Evolutionary conservation across 2,797 vertebrate genomes (phyloP), one percentile per base, ranked within the genome.

Genomic region (Pelobates cultripes): DNA sequence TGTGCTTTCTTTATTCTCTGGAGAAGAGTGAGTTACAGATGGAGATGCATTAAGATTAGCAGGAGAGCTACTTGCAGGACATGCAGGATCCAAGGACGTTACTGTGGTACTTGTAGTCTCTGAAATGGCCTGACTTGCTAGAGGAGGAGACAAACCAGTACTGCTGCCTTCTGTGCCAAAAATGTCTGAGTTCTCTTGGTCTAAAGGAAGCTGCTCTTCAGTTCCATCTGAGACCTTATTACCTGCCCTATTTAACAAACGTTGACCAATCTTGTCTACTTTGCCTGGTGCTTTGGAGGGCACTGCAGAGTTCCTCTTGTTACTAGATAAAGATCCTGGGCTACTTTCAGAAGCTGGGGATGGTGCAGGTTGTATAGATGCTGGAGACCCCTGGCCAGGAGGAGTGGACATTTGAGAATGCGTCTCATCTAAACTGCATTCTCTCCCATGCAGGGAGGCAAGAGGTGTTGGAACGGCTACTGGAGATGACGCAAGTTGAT

Each of bases 261-360:
- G 92, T 81, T 96, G 95, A 73, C 88, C 90, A 70, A 94, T 93
- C 87, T 93, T 94, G 88, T 93, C 93, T 51, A 93, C 91, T 87
- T 96, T 97, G 77, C 87, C 91, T 91, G 97, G 97, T n/a, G 92
- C 89, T 68, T 93, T 88, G 85, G 92, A 89, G 3, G 94, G 93
- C 14, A 95, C 95, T 76, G 96, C 88, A 51, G 96, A 93, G 86
- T 94, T 96, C 90, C 95, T 96, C 14, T 95, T 90, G 43, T 95
- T 88, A 77, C 89, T 88, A 77, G 90, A 89, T 82, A 92, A 86
- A 1, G 44, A 9, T 5, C 94, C 95, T 10, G 96, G 95, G 85
- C 95, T 98, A 68, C 93, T 94, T 2, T 94, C 95, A 43, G 93
- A 89, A 79, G 96, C 93, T 61, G 95, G 92, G 80, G 96, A 94